Evolutionary conservation across 2,113 vertebrate species (phyloP).

Genomic region (Rhagologus leucostigma): DNA sequence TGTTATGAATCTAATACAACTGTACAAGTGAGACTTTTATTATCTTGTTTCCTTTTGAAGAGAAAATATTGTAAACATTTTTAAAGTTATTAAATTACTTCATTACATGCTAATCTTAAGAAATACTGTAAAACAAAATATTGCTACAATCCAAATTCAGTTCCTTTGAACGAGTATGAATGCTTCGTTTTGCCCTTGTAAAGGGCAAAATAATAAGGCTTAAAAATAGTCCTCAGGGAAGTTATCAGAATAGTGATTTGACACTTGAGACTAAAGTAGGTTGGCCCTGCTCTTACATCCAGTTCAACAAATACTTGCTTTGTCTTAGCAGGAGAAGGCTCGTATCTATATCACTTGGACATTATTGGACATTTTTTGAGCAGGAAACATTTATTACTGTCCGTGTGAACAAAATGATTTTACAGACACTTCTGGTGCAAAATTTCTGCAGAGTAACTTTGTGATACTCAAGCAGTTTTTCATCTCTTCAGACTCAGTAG

Average conservation of each 20-base stretch:
- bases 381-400: background rate
- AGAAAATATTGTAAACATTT: background rate
- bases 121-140: background rate
- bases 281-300: background rate
- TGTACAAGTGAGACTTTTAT: background rate
- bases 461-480: background rate
- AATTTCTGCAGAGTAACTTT: background rate
- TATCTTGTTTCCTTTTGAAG: background rate
- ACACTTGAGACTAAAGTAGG: background rate
- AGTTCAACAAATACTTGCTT: background rate
- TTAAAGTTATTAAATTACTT: background rate
- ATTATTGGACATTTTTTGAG: background rate
- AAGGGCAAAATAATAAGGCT: background rate
- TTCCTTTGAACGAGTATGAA: background rate
- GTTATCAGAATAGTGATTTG: background rate
- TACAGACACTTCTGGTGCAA: background rate
- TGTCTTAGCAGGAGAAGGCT: background rate
- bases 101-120: background rate
- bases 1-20: background rate
- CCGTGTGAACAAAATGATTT: background rate
- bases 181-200: background rate
- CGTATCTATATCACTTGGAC: background rate
- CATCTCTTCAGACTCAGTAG: background rate
- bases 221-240: background rate
- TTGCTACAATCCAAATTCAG: background rate